These are phyloP conservation scores for Platycheirus rosarum DNA, from an alignment of 2,888 invertebrate species.

Conservation along the genomic window DNA sequence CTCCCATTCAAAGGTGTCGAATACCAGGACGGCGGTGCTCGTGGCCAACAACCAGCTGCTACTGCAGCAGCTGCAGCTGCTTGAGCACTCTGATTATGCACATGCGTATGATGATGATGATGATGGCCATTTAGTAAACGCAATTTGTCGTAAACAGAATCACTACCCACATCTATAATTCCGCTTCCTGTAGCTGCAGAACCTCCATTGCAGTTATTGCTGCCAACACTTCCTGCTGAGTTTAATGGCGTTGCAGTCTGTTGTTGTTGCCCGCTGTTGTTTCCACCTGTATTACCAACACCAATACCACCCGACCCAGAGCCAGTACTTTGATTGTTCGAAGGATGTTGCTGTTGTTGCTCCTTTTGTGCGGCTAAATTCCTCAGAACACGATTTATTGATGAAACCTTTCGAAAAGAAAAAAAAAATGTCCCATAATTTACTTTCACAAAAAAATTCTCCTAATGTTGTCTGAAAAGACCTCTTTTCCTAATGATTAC, in stretches of 20 bases:
- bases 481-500: constrained; percentile 54
- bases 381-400: constrained; percentile 96
- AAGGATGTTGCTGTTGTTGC: constrained; percentile 77
- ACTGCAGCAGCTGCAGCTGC: constrained; percentile 71
- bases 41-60: constrained; percentile 78
- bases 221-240: constrained; percentile 79
- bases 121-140: constrained; percentile 78
- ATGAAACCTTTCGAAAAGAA: constrained; percentile 78
- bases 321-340: constrained; percentile 40
- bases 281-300: constrained; percentile 54
- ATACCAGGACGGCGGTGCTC: constrained; percentile 81
- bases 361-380: constrained; percentile 98
- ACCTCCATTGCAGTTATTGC: constrained; percentile 76
- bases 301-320: constrained; percentile 61
- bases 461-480: too few relatives aligned
- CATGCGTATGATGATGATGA: constrained; percentile 75
- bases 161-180: constrained; percentile 67
- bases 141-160: constrained; percentile 80
- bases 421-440: constrained; percentile 20
- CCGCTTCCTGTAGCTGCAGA: constrained; percentile 51
- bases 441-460: constrained; percentile 2
- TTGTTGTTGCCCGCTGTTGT: constrained; percentile 45
- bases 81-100: constrained; percentile 75
- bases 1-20: constrained; percentile 78
- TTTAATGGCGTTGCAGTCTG: constrained; percentile 79